A percentile compares a stretch with the other conserved stretches of the same genome.
Evolutionary conservation across 2,888 invertebrate species (phyloP).

Genomic region (Charanyca ferruginea): DNA sequence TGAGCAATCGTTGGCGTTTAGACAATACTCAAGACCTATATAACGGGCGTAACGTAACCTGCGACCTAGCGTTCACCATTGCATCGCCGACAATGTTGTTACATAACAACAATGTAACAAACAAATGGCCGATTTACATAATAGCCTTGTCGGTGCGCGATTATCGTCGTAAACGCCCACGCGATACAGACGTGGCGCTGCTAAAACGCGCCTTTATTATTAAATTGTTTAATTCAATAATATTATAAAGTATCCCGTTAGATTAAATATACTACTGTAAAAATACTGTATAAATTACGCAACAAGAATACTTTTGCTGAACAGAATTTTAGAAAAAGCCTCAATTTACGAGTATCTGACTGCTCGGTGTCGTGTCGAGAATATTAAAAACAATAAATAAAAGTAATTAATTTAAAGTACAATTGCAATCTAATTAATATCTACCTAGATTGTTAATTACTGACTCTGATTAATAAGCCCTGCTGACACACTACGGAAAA

Average conservation of each 20-base stretch:
- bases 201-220: constrained; percentile 55
- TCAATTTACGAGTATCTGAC: background rate
- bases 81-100: constrained; percentile 83
- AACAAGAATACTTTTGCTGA: constrained; percentile 8
- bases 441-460: background rate
- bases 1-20: constrained; percentile 32
- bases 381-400: background rate
- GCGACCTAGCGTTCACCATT: constrained; percentile 84
- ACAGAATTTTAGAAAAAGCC: background rate
- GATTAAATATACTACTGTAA: too few species aligned
- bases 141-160: constrained; percentile 83
- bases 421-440: too few species aligned
- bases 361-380: too few species aligned
- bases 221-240: constrained; percentile 27
- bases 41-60: constrained; percentile 81
- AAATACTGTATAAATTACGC: constrained; percentile 10
- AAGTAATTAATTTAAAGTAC: background rate
- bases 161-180: constrained; percentile 80
- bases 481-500: too few species aligned
- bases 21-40: constrained; percentile 65
- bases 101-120: constrained; percentile 85
- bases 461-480: too few species aligned
- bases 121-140: constrained; percentile 88
- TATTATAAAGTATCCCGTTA: constrained; percentile 30
- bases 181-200: constrained; percentile 65